Base-by-base conservation (phyloP, 2,888 invertebrate species). In the Choreutis nemorana region DNA sequence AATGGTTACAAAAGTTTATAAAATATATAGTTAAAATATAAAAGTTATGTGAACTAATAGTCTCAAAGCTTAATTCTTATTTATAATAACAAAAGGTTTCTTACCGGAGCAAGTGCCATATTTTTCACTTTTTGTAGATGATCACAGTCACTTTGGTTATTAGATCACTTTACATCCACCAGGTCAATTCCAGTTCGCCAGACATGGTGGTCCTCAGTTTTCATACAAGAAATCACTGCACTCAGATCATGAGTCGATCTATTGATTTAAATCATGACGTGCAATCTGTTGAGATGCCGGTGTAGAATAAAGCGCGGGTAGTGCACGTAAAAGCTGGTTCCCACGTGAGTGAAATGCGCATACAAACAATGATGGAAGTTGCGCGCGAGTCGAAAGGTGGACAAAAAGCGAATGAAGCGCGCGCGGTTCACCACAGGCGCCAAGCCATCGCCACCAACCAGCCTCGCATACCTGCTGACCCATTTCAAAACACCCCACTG, bases 351-450 rank as follows among this genome's bases (percentile, higher is more conserved):
- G 77, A 78, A 75, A 77, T 70, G 75, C 65, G 52, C 54, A 53
- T 48, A 47, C 44, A 40, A 60, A 67, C 66, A 71, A 72, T 66
- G 48, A 59, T 57, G 58, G 61, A 65, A 56, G 64, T 57, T 72
- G 73, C 77, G 75, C 71, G 70, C 57, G 72, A 62, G 68, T 73
- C 68, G 77, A 77, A 75, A 78, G 77, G 77, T 66, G 63, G 63
- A 71, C 75, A 78, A 78, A 78, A 77, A 77, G 68, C 61, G 72
- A 75, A 73, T 73, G 72, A 68, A 61, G 56, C 55, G 46, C 37
- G 32, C 44, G 37, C 45, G 50, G 41, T 40, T 30, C 37, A 32
- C 37, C 44, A 11, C 11, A 36, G 40, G 30, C 36, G 35, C 26
- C 38, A 35, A 29, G 38, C 34, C 36, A 36, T 36, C 32, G 39